Base-by-base conservation (phyloP, 2,113 vertebrate genomes). In the Salvelinus namaycush region DNA sequence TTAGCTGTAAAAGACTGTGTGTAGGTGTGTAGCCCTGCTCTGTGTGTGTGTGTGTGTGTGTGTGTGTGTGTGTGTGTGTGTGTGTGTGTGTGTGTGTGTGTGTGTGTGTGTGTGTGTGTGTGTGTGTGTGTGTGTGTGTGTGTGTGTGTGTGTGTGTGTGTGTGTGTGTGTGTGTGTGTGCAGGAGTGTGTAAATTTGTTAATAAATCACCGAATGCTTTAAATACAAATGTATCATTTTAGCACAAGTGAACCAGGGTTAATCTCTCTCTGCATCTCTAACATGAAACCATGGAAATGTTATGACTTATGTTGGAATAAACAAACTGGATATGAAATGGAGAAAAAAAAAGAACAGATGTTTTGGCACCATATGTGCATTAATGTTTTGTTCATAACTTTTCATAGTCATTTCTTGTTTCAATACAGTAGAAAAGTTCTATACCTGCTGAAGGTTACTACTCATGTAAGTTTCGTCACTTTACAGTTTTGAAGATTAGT, bases 131-230 rank as follows among this genome's bases (percentile, higher is more conserved):
- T 9, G 39, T 39, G 34, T 9, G 34, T 9, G 34, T 11, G 39
- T 44, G 29, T 5, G 2, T 87, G 85, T 86, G 81, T 34, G 39
- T 2, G 39, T 44, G 39, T 2, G 39, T 39, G 8, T 2, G 39
- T 44, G 39, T 12, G 29, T 31, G 39, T 86, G 85, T 87, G 81
- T 1, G 34, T 39, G 34, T 2, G 9, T 87, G 85, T 87, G 81
- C 79, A 78, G 79, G 85, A 85, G 62, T 86, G 83, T 76, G 81
- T 86, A 88, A 87, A 89, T 87, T 71, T 75, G 70, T 70, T 51
- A 49, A 88, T 87, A 90, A 87, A 87, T 88, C 85, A 76, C 49
- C 73, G 62, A 65, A 26, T 14, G 29, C 74, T 72, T 59, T 12
- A 1, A 34, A 75, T 74, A 89, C 79, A 81, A 22, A n/a, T 26